Base-by-base conservation (phyloP, 2,113 vertebrate genomes). In the Caloenas nicobarica region DNA sequence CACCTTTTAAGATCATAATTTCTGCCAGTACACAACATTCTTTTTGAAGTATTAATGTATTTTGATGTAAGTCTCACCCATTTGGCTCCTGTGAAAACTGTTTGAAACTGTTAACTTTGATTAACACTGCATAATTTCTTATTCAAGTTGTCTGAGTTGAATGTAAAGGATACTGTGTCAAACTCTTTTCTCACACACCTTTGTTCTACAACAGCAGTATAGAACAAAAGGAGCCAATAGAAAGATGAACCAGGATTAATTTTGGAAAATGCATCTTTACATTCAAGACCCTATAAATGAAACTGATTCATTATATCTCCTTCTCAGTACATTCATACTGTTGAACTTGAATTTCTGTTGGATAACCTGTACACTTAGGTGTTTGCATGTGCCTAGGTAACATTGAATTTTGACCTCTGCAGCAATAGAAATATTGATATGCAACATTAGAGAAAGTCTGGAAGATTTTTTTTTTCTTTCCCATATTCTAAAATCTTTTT, bases 101-200 rank as follows among this genome's bases (percentile, higher is more conserved):
- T 92, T 90, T 88, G 82, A 89, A 94, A 87, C 57, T 93, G 66
- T 91, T 92, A 92, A 48, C 81, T 97, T 94, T 89, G 60, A 97
- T 95, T 97, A 97, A 76, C 28, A 1, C 57, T 95, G 81, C 74
- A 94, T 94, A 95, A 89, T 96, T 94, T 78, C 28, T 57, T 91
- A 87, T 93, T 92, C 81, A 89, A 74, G 21, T 91, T 7, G 5
- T 84, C 77, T 91, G 36, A 83, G 53, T 11, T 89, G 53, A 93
- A 81, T 0, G 9, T 64, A 78, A 34, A 79, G 40, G 68, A 78
- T 70, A 40, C 9, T 53, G 16, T 28, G 54, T 65, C 65, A 73
- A 80, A 74, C 4, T 24, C 28, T 72, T 48, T 68, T 17, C 42
- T 81, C 1, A 0, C 13, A 22, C 11, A 16, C 16, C 18, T 79